Percentiles rank a stretch among this genome's conserved stretches.
These are phyloP conservation scores for Ethmia dodecea DNA, from an alignment of 2,888 invertebrate genomes.

Conservation along the genomic window DNA sequence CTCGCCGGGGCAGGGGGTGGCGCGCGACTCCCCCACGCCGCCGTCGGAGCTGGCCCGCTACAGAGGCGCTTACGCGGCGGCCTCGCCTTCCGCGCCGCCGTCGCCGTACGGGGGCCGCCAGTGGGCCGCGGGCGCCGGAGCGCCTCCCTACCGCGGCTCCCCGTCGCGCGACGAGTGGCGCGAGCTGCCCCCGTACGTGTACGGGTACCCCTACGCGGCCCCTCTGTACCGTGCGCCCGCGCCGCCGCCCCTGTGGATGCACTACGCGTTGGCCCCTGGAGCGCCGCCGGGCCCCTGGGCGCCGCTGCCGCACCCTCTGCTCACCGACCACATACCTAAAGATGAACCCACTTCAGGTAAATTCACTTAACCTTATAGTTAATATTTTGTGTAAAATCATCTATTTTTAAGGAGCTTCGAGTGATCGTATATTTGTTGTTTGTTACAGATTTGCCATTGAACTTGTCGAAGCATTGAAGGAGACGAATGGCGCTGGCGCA, in stretches of 20 bases:
- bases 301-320: conserved; percentile 64
- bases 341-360: conserved; percentile 79
- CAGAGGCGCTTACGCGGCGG: conserved; percentile 47
- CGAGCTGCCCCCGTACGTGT: conserved; percentile 49
- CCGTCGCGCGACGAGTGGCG: conserved; percentile 46
- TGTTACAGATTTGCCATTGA: conserved; percentile 91
- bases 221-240: conserved; percentile 54
- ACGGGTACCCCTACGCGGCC: conserved; percentile 62
- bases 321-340: conserved; percentile 71
- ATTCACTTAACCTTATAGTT: no score
- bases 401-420: neutral
- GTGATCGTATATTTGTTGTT: conserved; percentile 1
- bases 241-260: conserved; percentile 63
- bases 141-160: conserved; percentile 24
- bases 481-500: conserved; percentile 34
- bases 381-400: neutral
- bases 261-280: conserved; percentile 56
- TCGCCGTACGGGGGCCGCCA: conserved; percentile 29
- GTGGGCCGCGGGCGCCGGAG: conserved; percentile 37
- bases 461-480: conserved; percentile 89
- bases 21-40: conserved; percentile 55
- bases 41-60: conserved; percentile 47
- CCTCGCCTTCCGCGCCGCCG: conserved; percentile 27
- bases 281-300: conserved; percentile 75
- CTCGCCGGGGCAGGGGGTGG: conserved; percentile 45